These are phyloP conservation scores for Pipra filicauda DNA, from an alignment of 2,113 vertebrate species.

Conservation along the genomic window DNA sequence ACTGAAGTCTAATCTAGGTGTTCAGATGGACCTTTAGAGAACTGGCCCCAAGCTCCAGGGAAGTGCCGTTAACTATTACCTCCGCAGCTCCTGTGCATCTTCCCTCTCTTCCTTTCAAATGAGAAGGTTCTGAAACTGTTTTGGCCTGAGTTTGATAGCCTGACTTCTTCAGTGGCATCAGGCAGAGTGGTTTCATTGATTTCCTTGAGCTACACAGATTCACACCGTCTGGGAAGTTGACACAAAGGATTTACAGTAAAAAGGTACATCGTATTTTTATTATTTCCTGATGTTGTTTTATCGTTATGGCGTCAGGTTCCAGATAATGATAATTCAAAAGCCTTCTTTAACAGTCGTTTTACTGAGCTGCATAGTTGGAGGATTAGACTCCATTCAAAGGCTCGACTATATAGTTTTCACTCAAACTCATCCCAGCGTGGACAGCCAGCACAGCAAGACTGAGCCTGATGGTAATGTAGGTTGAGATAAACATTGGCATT, in stretches of 20 bases:
- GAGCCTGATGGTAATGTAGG: neutral
- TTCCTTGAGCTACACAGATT: neutral
- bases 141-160: neutral
- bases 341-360: neutral
- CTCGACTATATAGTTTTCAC: neutral
- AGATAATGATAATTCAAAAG: neutral
- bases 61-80: neutral
- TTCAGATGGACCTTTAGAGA: neutral
- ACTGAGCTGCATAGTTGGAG: neutral
- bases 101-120: neutral
- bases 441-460: neutral
- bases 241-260: neutral
- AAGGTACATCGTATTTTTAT: neutral
- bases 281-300: slow-evolving; percentile 16
- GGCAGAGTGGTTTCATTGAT: neutral
- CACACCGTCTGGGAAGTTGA: neutral
- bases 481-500: neutral
- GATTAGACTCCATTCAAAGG: neutral
- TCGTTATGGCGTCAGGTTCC: neutral
- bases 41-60: neutral
- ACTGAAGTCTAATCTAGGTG: neutral
- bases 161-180: neutral
- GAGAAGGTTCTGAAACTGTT: neutral
- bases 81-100: neutral
- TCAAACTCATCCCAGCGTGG: neutral